phyloP scores from a whole-genome alignment of 1,140 invertebrate genomes.

The Ladona fulva region DNA sequence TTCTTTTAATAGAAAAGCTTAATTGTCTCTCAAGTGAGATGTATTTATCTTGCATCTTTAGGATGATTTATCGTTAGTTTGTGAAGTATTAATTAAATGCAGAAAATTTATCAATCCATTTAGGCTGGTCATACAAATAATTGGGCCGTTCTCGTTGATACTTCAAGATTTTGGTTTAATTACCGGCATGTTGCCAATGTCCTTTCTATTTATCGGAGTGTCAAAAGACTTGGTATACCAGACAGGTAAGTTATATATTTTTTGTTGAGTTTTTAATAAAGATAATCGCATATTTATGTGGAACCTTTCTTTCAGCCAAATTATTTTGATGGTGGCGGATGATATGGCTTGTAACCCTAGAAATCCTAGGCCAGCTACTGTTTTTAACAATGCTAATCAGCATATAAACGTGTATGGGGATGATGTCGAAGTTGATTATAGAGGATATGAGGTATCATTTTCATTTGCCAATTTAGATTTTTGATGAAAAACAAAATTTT shows the following conservation, averaged over 20 bases:
- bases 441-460: conserved; percentile 81
- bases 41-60: no score
- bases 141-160: conserved; percentile 98
- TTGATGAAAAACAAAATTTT: not conserved
- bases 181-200: conserved; percentile 99
- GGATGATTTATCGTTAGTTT: no score
- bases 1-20: no score
- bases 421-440: conserved; percentile 98
- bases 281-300: not conserved
- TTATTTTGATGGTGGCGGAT: conserved; percentile 98
- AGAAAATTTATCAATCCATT: no score
- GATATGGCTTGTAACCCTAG: conserved; percentile 99
- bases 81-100: no score
- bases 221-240: conserved; percentile 94
- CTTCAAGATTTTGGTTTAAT: conserved; percentile 99
- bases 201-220: conserved; percentile 93
- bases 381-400: conserved; percentile 96
- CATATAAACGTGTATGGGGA: conserved; percentile 98
- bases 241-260: conserved; percentile 49
- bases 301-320: conserved; percentile 52
- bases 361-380: conserved; percentile 94
- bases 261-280: not conserved
- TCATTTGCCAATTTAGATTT: not conserved
- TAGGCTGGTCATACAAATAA: conserved; percentile 78
- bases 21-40: no score